A percentile compares a stretch with the other conserved stretches of the same genome.
phyloP scores from a whole-genome alignment of 1,140 invertebrate genomes.

The Solenopsis invicta region DNA sequence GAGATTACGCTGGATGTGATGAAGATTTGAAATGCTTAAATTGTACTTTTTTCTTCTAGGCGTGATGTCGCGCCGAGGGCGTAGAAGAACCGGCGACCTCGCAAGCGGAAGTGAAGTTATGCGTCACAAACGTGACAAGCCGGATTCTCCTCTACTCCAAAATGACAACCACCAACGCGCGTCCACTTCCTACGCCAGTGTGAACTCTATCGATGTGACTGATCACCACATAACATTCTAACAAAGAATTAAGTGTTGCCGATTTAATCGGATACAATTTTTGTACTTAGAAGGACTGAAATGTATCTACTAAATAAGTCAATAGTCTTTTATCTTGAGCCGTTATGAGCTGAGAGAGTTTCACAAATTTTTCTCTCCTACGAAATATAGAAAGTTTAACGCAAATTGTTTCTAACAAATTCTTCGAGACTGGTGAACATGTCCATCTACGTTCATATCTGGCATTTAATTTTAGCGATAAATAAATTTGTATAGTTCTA shows the following conservation, averaged over 20 bases:
- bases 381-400: conserved; percentile 23
- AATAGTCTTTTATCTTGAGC: conserved; percentile 41
- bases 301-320: conserved; percentile 13
- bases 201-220: conserved; percentile 74
- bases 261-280: conserved; percentile 57
- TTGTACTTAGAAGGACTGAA: conserved; percentile 64
- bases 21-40: neutral
- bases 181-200: conserved; percentile 86
- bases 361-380: neutral
- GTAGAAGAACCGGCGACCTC: conserved; percentile 69
- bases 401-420: neutral
- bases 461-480: conserved; percentile 56
- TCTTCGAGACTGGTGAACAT: conserved; percentile 35
- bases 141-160: conserved; percentile 83
- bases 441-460: conserved; percentile 65
- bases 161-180: conserved; percentile 80
- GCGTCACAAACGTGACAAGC: conserved; percentile 71
- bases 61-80: conserved; percentile 84
- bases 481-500: conserved; percentile 53
- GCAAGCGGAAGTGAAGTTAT: conserved; percentile 69
- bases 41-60: conserved; percentile 74
- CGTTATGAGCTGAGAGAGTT: neutral
- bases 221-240: conserved; percentile 67
- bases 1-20: neutral
- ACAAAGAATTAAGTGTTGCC: conserved; percentile 48